Evolutionary conservation across 2,888 invertebrate species (phyloP), one percentile per base, ranked within the genome.

Genomic region (Nasonia oneida): DNA sequence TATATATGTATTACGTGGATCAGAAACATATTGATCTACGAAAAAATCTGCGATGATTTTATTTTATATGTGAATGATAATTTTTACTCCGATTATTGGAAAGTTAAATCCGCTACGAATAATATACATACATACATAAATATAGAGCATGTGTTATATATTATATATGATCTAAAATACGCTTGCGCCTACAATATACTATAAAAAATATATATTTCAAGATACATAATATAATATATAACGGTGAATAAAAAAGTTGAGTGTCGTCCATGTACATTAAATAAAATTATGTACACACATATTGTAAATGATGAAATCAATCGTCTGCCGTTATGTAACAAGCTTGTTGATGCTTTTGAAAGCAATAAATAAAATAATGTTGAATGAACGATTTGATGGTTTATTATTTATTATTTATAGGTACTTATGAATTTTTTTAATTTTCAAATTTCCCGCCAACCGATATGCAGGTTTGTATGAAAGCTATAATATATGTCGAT

Each of bases 281-380:
- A n/a, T 12, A 73, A 37, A 37, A 82, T 67, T 67, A 64, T 33
- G 64, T 39, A 23, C 18, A 64, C 64, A 29, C 10, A 29, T 75
- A 85, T 73, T 81, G 47, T 81, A 87, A 83, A 81, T 83, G 67
- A 83, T 74, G 76, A 76, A 84, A 81, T 71, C 42, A 77, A 76
- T 77, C 83, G 81, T 85, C 50, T 74, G 80, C 80, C 81, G 87
- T 87, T 85, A 85, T 83, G 73, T 87, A 82, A 83, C 67, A 85
- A 74, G 87, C 83, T 87, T 87, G 85, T 83, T 87, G 83, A 81
- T 70, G 82, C 85, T 85, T 75, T 33, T 75, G 42, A 67, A 87
- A 87, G 81, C 77, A 87, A 85, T 85, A 87, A 87, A 84, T 84
- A 83, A 53, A 18, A 74, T 83, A 82, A 87, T 57, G 83, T 87